These are phyloP conservation scores for Cassiopea andromeda DNA, from an alignment of 30 jellyfish, hydroid and myxozoan genomes.

Conservation along the genomic window DNA sequence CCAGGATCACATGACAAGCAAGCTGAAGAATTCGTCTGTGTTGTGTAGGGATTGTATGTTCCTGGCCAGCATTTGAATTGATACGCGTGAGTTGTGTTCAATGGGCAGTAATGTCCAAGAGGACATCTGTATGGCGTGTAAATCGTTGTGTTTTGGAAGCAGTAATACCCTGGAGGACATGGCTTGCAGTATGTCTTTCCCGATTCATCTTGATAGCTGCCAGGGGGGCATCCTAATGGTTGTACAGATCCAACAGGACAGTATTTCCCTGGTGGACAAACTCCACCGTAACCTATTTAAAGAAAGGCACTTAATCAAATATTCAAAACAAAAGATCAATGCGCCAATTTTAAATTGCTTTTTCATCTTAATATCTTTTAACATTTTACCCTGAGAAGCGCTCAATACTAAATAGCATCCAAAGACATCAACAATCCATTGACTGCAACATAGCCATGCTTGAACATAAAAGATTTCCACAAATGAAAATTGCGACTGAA, in stretches of 20 bases:
- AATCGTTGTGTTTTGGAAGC: slow-evolving; percentile 77
- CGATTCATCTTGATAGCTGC: slow-evolving; percentile 90
- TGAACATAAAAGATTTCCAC: too few species aligned
- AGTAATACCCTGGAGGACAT: slow-evolving; percentile 95
- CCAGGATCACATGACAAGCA: slow-evolving; percentile 92
- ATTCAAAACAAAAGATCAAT: background rate
- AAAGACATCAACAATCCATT: too few species aligned
- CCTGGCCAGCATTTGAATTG: slow-evolving; percentile 96
- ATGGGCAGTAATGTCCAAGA: slow-evolving; percentile 90
- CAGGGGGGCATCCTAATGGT: slow-evolving; percentile 98
- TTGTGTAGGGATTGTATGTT: slow-evolving; percentile 74
- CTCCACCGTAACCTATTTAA: slow-evolving; percentile 85
- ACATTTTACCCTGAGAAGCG: too few species aligned
- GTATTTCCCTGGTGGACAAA: slow-evolving; percentile 94
- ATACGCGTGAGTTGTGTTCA: slow-evolving; percentile 90
- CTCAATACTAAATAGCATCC: too few species aligned
- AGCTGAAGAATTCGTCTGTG: slow-evolving; percentile 79
- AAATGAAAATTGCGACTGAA: too few species aligned
- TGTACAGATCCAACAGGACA: slow-evolving; percentile 85
- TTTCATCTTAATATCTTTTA: too few species aligned
- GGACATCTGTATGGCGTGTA: slow-evolving; percentile 81
- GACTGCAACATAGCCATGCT: too few species aligned
- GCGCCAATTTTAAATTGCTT: background rate
- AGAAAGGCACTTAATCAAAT: background rate
- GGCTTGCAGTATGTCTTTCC: slow-evolving; percentile 89